Conservation (phyloP, 2,888 invertebrate genomes). For the Nomada hirtipes region DNA sequence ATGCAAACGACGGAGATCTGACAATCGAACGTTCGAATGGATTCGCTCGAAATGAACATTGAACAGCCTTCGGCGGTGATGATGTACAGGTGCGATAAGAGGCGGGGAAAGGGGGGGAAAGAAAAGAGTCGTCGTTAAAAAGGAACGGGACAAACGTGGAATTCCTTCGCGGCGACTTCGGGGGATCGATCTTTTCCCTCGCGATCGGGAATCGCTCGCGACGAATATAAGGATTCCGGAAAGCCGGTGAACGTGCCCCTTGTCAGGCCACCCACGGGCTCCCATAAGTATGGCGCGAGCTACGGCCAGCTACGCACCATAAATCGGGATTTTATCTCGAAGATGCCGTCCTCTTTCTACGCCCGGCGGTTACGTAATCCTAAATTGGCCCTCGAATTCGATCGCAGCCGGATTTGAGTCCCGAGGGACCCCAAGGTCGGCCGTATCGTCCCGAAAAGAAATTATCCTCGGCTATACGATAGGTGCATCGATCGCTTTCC, state of each 20-base stretch:
- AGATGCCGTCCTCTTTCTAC: constrained; percentile 70
- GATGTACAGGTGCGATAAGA: background rate
- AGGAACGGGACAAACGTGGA: background rate
- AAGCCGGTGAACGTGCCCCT: constrained; percentile 74
- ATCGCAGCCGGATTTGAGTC: constrained; percentile 50
- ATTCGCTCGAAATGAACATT: background rate
- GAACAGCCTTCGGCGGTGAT: background rate
- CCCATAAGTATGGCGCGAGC: constrained; percentile 83
- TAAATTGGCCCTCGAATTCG: constrained; percentile 77
- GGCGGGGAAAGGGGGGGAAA: background rate
- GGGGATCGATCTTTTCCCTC: constrained; percentile 33
- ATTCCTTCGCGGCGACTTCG: background rate
- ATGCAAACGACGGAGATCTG: no score
- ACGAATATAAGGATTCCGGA: constrained; percentile 75
- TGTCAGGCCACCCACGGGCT: constrained; percentile 82
- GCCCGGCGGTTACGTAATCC: constrained; percentile 76
- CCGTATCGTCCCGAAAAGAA: background rate
- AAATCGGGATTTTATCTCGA: constrained; percentile 84
- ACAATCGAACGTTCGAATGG: no score
- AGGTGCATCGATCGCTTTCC: background rate
- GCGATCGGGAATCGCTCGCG: constrained; percentile 57
- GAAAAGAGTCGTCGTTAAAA: background rate
- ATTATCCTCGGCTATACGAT: background rate
- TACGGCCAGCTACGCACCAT: constrained; percentile 77
- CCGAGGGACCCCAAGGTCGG: constrained; percentile 49